These are phyloP conservation scores for Clarias batrachus DNA, from an alignment of 2,113 vertebrate species.

Conservation along the genomic window DNA sequence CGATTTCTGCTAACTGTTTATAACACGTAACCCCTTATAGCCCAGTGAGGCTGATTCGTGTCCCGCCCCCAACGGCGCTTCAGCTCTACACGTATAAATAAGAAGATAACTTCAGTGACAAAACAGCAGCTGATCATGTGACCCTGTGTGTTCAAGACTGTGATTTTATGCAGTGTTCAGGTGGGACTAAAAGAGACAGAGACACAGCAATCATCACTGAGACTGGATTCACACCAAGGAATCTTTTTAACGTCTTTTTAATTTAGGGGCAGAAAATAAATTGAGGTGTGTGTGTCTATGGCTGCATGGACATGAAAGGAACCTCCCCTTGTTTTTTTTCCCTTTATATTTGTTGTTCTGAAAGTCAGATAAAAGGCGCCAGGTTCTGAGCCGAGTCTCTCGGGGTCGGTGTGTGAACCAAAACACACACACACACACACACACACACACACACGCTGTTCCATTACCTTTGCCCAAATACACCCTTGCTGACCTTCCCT, in stretches of 20 bases:
- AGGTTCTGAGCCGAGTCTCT: background rate
- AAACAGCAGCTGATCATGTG: background rate
- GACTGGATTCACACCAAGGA: background rate
- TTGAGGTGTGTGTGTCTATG: background rate
- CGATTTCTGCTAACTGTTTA: background rate
- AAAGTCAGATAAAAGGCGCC: background rate
- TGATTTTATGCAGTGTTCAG: background rate
- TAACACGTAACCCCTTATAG: background rate
- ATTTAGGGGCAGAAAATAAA: constrained; percentile 1
- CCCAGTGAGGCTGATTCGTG: too few relatives aligned
- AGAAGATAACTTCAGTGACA: background rate
- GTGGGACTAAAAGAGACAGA: background rate
- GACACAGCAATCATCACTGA: background rate
- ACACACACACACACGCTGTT: background rate
- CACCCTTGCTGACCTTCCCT: background rate
- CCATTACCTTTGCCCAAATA: background rate
- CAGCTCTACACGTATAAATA: background rate
- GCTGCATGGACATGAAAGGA: background rate
- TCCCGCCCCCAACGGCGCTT: background rate
- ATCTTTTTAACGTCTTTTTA: background rate
- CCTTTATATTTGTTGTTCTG: background rate
- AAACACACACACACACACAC: background rate
- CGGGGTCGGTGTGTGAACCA: background rate
- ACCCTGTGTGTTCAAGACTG: background rate
- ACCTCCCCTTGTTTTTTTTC: background rate